phyloP scores from a whole-genome alignment of 2,888 invertebrate genomes.

The Amblyteles armatorius region DNA sequence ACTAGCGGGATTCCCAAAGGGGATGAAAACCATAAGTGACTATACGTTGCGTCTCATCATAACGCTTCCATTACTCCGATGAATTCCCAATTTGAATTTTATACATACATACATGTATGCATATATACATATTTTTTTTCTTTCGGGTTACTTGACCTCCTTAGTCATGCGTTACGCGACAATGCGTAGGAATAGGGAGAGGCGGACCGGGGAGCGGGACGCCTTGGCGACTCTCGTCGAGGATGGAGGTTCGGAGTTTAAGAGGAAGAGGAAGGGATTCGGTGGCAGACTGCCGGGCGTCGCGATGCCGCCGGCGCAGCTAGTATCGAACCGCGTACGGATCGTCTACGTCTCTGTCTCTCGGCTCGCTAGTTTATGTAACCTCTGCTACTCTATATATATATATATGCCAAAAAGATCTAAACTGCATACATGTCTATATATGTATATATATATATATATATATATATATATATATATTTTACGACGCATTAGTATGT shows the following conservation, averaged over 20 bases:
- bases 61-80: not conserved
- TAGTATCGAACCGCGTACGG: slow-evolving; percentile 78
- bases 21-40: not conserved
- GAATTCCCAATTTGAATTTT: not conserved
- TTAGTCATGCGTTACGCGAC: slow-evolving; percentile 23
- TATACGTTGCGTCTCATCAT: not conserved
- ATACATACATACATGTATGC: not conserved
- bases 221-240: slow-evolving; percentile 51
- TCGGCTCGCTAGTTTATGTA: slow-evolving; percentile 55
- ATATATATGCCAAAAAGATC: not conserved
- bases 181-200: not conserved
- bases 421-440: slow-evolving; percentile 1
- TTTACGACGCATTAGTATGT: slow-evolving; percentile 18
- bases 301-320: slow-evolving; percentile 78
- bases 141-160: slow-evolving; percentile 1
- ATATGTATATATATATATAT: not conserved
- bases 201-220: not conserved
- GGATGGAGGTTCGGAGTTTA: slow-evolving; percentile 18
- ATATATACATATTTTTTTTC: not conserved
- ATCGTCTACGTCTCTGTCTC: slow-evolving; percentile 72
- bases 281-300: slow-evolving; percentile 83
- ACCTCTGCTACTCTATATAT: slow-evolving; percentile 39
- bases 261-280: slow-evolving; percentile 72
- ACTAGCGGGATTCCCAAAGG: not conserved
- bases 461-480: not conserved